Conservation (phyloP, 2,888 invertebrate genomes). For the Perdita meconis region DNA sequence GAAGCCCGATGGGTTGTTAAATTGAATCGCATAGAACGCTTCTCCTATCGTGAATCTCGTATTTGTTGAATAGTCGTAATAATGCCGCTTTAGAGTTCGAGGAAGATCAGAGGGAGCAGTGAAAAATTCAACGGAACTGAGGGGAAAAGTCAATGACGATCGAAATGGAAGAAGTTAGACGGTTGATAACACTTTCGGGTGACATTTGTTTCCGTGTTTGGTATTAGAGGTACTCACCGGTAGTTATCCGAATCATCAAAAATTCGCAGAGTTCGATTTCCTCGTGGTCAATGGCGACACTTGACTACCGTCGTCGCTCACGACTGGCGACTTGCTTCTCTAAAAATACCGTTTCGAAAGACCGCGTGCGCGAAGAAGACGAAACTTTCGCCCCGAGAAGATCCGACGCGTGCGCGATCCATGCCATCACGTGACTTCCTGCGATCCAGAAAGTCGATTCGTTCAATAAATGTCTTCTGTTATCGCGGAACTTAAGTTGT, state of each 20-base stretch:
- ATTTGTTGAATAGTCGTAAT: neutral
- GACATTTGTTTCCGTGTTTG: neutral
- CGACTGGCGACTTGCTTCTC: conserved; percentile 69
- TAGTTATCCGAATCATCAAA: conserved; percentile 42
- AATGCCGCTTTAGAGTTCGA: conserved; percentile 7
- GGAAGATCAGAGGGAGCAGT: neutral
- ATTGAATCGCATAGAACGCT: neutral
- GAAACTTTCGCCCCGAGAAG: conserved; percentile 22
- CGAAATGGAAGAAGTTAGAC: no score
- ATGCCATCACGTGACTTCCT: conserved; percentile 38
- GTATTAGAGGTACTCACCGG: conserved; percentile 50
- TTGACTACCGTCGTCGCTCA: conserved; percentile 63
- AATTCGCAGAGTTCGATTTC: conserved; percentile 51
- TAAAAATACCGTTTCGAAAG: conserved; percentile 72
- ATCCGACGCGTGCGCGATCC: conserved; percentile 52
- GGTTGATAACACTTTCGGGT: neutral
- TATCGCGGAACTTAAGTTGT: no score
- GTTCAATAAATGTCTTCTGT: conserved; percentile 7
- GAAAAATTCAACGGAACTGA: neutral
- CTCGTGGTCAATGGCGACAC: conserved; percentile 59
- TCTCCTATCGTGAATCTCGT: neutral
- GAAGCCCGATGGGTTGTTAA: neutral
- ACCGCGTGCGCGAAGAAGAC: conserved; percentile 67
- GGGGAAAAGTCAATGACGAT: neutral
- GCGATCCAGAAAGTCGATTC: conserved; percentile 35